A percentile compares a stretch with the other conserved stretches of the same genome.
Evolutionary conservation across 64 coral and sea anemone species (phyloP).

Genomic region (Astreopora myriophthalma): DNA sequence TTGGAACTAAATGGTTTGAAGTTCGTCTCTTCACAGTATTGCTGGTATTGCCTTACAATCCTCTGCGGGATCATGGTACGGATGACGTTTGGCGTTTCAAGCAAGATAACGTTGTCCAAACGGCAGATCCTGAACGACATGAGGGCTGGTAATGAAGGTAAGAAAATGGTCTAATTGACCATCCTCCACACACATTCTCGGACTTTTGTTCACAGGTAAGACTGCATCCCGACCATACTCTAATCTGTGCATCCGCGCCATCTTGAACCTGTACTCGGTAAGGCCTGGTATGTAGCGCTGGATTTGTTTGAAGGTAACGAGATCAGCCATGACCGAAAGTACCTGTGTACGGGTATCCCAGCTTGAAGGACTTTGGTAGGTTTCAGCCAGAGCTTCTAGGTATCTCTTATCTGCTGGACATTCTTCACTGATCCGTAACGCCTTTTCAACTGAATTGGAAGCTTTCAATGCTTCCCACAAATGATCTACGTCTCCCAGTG

Average conservation of each 20-base stretch:
- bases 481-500: background rate
- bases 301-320: background rate
- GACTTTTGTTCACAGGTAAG: background rate
- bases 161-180: constrained; percentile 43
- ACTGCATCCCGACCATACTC: constrained; percentile 24
- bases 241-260: background rate
- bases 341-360: constrained; percentile 30
- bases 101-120: background rate
- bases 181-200: constrained; percentile 11
- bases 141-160: constrained; percentile 12
- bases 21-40: background rate
- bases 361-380: background rate
- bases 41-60: background rate
- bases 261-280: background rate
- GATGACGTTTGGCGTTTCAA: background rate
- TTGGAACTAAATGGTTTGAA: background rate
- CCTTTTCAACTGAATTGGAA: constrained; percentile 12
- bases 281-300: constrained; percentile 18
- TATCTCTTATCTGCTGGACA: constrained; percentile 10
- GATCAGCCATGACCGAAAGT: constrained; percentile 13
- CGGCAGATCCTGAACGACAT: constrained; percentile 43
- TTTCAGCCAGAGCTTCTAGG: constrained; percentile 9
- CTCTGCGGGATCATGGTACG: background rate
- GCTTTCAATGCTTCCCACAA: constrained; percentile 41
- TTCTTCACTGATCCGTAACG: background rate